These are phyloP conservation scores for Aleiodes leptofemur DNA, from an alignment of 2,888 invertebrate genomes.

Conservation along the genomic window DNA sequence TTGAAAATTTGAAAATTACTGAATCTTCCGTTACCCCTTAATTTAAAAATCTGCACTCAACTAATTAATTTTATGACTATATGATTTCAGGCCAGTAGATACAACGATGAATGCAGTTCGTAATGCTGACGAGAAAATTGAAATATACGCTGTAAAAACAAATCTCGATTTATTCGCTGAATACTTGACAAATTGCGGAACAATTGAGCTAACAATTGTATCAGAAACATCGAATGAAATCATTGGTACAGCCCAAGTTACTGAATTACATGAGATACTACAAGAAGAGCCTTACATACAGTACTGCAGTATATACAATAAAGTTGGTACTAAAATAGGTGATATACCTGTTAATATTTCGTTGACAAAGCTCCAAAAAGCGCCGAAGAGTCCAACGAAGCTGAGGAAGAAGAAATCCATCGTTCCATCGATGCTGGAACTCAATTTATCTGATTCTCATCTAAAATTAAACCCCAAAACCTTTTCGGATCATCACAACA, in stretches of 20 bases:
- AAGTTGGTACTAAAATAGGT: slow-evolving; percentile 65
- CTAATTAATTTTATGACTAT: too few species aligned
- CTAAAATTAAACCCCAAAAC: slow-evolving; percentile 25
- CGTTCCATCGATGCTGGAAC: background rate
- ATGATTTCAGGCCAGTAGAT: slow-evolving; percentile 64
- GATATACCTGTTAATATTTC: slow-evolving; percentile 68
- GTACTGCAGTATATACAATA: slow-evolving; percentile 68
- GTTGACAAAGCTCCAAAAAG: slow-evolving; percentile 54
- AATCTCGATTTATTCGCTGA: slow-evolving; percentile 68
- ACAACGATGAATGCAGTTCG: slow-evolving; percentile 56
- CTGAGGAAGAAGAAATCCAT: slow-evolving; percentile 8
- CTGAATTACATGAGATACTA: slow-evolving; percentile 65
- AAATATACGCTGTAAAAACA: slow-evolving; percentile 69
- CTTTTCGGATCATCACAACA: slow-evolving; percentile 7
- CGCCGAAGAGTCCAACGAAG: slow-evolving; percentile 25
- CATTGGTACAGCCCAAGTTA: slow-evolving; percentile 65
- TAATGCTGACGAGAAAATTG: slow-evolving; percentile 57
- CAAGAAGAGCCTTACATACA: slow-evolving; percentile 61
- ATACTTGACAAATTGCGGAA: slow-evolving; percentile 71
- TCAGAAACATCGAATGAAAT: slow-evolving; percentile 61
- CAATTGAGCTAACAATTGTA: slow-evolving; percentile 66
- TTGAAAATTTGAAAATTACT: too few species aligned
- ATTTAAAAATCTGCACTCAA: too few species aligned
- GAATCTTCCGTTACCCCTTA: too few species aligned
- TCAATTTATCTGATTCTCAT: background rate